These are phyloP conservation scores for Schizopygopsis pylzovi DNA, from an alignment of 2,797 vertebrate species.

Conservation along the genomic window DNA sequence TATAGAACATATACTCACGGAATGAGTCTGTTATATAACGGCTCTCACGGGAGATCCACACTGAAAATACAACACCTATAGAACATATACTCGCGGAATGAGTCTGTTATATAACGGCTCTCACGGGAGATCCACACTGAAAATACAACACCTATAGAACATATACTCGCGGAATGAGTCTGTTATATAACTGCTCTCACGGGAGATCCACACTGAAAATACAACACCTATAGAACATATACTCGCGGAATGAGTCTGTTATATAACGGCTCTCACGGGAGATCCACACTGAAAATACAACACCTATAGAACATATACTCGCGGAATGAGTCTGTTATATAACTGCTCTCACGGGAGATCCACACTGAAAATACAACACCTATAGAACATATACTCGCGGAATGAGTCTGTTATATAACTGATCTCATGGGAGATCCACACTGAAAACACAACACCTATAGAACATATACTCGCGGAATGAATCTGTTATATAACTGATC, in stretches of 20 bases:
- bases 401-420: neutral
- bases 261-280: slow-evolving; percentile 70
- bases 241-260: too few species aligned
- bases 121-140: slow-evolving; percentile 67
- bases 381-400: too few species aligned
- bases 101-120: slow-evolving; percentile 70
- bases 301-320: slow-evolving; percentile 61
- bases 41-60: slow-evolving; percentile 63
- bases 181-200: slow-evolving; percentile 35
- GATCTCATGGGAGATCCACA: slow-evolving; percentile 72
- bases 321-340: slow-evolving; percentile 40
- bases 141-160: slow-evolving; percentile 62
- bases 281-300: slow-evolving; percentile 58
- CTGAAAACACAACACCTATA: slow-evolving; percentile 62
- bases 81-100: slow-evolving; percentile 53
- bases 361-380: too few species aligned
- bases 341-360: slow-evolving; percentile 34
- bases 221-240: too few species aligned
- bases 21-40: slow-evolving; percentile 44
- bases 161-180: slow-evolving; percentile 54
- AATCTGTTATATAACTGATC: slow-evolving; percentile 56
- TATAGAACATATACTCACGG: slow-evolving; percentile 58
- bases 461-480: slow-evolving; percentile 37
- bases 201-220: too few species aligned
- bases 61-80: slow-evolving; percentile 62